These are phyloP conservation scores for Paedocypris micromegethes DNA, from an alignment of 2,797 vertebrate genomes.

Conservation along the genomic window DNA sequence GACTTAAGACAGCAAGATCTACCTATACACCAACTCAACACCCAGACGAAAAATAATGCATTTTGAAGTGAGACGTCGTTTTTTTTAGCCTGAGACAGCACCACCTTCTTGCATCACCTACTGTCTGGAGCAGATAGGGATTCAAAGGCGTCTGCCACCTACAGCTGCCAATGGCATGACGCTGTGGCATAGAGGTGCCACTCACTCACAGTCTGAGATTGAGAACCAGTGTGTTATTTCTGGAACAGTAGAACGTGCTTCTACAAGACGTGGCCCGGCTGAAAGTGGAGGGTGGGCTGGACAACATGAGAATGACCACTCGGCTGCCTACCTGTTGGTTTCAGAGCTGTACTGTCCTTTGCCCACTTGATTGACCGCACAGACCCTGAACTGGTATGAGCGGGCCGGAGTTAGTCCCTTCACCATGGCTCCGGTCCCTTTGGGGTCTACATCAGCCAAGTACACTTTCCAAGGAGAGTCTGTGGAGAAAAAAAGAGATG, in stretches of 20 bases:
- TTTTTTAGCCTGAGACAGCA: constrained; percentile 16
- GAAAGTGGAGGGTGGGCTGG: constrained; percentile 2
- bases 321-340: constrained; percentile 82
- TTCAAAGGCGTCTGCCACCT: constrained; percentile 33
- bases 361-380: constrained; percentile 92
- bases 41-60: constrained; percentile 25
- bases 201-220: constrained; percentile 21
- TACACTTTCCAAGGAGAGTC: constrained; percentile 96
- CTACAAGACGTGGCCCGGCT: background rate
- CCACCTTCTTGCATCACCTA: constrained; percentile 18
- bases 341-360: constrained; percentile 87
- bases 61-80: constrained; percentile 33
- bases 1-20: constrained; percentile 35
- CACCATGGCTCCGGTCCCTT: constrained; percentile 71
- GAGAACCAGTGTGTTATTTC: constrained; percentile 23
- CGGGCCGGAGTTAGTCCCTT: constrained; percentile 86
- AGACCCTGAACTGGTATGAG: constrained; percentile 92
- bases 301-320: constrained; percentile 1
- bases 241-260: background rate
- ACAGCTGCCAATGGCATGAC: constrained; percentile 21
- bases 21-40: constrained; percentile 4
- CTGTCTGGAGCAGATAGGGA: constrained; percentile 20
- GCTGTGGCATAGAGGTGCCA: constrained; percentile 35
- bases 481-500: constrained; percentile 42
- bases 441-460: constrained; percentile 77